These are phyloP conservation scores for Lepus townsendii DNA, from an alignment of 2,797 vertebrate species.

Conservation along the genomic window DNA sequence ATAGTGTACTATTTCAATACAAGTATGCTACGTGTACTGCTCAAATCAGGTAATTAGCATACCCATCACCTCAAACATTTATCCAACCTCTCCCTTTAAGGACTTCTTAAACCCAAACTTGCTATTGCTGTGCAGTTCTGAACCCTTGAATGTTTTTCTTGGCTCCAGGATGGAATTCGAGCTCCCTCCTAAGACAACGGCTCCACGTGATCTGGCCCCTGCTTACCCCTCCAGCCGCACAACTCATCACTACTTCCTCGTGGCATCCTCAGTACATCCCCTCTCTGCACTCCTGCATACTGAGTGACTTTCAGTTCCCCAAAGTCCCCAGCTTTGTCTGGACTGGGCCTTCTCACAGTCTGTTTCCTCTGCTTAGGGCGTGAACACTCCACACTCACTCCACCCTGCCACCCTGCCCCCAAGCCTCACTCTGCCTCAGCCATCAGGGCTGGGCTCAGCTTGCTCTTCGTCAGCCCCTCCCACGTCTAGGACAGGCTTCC, in stretches of 20 bases:
- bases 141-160: constrained; percentile 12
- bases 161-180: constrained; percentile 32
- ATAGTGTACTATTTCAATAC: background rate
- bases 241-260: constrained; percentile 10
- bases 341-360: background rate
- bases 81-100: background rate
- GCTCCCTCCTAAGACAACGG: background rate
- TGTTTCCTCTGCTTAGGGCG: background rate
- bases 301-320: constrained; percentile 64
- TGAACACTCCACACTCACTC: background rate
- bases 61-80: background rate
- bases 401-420: background rate
- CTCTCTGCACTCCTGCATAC: background rate
- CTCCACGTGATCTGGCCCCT: background rate
- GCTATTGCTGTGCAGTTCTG: background rate
- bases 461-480: background rate
- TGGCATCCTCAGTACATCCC: background rate
- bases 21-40: background rate
- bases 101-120: constrained; percentile 24
- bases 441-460: background rate
- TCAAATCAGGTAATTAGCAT: background rate
- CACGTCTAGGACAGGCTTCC: background rate
- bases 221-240: background rate
- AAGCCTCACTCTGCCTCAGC: background rate
- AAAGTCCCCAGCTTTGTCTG: constrained; percentile 3